Conservation (phyloP, 2,888 invertebrate species). For the Calameuta filiformis region DNA sequence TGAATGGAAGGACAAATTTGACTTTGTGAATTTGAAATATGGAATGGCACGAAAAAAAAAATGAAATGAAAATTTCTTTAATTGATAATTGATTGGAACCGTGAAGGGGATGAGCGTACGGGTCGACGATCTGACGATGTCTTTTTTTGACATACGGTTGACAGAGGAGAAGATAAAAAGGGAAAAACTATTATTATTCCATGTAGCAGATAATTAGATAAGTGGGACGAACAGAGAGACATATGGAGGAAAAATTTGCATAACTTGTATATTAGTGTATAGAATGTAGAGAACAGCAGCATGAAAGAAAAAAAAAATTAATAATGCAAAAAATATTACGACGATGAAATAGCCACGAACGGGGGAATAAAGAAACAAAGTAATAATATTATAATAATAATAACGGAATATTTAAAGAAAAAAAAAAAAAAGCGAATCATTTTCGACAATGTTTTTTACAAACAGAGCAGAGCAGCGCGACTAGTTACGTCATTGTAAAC, state of each 20-base stretch:
- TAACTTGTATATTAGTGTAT: slow-evolving; percentile 67
- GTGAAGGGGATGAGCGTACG: background rate
- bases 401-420: no score
- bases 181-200: slow-evolving; percentile 50
- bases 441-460: slow-evolving; percentile 66
- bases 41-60: slow-evolving; percentile 13
- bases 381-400: no score
- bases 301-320: background rate
- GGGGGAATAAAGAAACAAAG: background rate
- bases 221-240: slow-evolving; percentile 60
- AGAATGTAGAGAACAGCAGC: slow-evolving; percentile 56
- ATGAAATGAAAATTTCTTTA: background rate
- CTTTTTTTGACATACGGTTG: background rate
- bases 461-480: slow-evolving; percentile 60
- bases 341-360: slow-evolving; percentile 56
- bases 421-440: slow-evolving; percentile 54
- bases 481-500: slow-evolving; percentile 40
- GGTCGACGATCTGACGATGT: background rate
- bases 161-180: slow-evolving; percentile 39
- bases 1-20: no score
- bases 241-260: slow-evolving; percentile 55
- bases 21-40: no score
- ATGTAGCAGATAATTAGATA: slow-evolving; percentile 60
- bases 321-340: slow-evolving; percentile 7
- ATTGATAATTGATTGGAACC: background rate